Conservation (phyloP, 2,797 vertebrate species). For the Telmatherina bonti region DNA sequence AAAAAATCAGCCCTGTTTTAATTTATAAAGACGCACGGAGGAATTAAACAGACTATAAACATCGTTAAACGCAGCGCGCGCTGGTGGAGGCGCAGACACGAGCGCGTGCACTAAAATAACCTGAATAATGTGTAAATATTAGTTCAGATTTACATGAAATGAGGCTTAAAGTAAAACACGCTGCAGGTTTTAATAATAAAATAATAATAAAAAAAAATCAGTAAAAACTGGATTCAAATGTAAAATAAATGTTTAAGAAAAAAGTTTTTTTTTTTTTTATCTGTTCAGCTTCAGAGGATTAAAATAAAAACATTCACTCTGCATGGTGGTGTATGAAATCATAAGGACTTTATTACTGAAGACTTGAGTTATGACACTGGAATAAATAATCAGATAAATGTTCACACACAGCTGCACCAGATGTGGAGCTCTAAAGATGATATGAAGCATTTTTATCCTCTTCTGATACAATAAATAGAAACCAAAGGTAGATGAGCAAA, state of each 20-base stretch:
- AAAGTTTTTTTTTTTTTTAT: too few species aligned
- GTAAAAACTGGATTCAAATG: neutral
- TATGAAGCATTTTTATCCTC: conserved; percentile 79
- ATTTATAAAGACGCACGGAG: conserved; percentile 71
- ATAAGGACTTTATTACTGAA: conserved; percentile 95
- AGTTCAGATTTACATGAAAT: neutral
- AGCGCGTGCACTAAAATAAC: conserved; percentile 51
- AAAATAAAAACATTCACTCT: conserved; percentile 29
- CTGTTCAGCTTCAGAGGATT: too few species aligned
- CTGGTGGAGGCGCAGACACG: conserved; percentile 29
- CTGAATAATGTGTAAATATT: conserved; percentile 6
- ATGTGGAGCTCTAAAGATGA: conserved; percentile 83
- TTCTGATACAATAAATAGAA: conserved; percentile 91
- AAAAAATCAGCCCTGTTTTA: conserved; percentile 64
- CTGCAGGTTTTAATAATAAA: neutral
- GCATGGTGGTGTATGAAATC: conserved; percentile 87
- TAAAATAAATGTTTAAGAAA: too few species aligned
- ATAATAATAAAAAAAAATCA: neutral
- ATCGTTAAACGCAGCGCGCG: conserved; percentile 13
- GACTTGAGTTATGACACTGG: conserved; percentile 92
- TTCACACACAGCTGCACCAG: conserved; percentile 85
- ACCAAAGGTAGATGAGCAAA: conserved; percentile 81
- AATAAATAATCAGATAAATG: conserved; percentile 98
- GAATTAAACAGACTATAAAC: conserved; percentile 63
- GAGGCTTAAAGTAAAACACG: neutral